phyloP scores from a whole-genome alignment of 1,140 invertebrate species.

The Pinna nobilis region DNA sequence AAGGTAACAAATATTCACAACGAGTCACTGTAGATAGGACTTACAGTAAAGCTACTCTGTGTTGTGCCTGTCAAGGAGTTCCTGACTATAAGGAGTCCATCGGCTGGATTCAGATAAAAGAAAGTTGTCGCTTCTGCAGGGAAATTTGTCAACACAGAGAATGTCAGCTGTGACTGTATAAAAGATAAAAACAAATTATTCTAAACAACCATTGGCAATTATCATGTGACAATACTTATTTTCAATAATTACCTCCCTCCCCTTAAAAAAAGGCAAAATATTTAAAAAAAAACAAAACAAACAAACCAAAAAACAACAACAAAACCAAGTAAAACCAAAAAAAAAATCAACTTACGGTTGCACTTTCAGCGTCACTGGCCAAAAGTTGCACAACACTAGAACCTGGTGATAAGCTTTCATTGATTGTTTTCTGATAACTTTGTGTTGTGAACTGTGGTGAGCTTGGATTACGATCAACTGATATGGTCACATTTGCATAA shows the following conservation, averaged over 20 bases:
- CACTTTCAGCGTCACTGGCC: conserved; percentile 76
- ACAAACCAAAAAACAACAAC: background rate
- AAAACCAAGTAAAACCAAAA: background rate
- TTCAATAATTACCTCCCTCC: too few relatives aligned
- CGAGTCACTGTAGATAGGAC: too few relatives aligned
- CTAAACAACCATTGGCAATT: too few relatives aligned
- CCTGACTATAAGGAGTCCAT: conserved; percentile 49
- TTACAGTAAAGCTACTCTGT: conserved; percentile 39
- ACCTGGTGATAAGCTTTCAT: conserved; percentile 59
- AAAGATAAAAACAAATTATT: too few relatives aligned
- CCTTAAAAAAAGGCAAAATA: too few relatives aligned
- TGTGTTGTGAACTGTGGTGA: conserved; percentile 68
- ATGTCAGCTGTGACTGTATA: too few relatives aligned
- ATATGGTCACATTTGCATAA: conserved; percentile 86
- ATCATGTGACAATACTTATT: too few relatives aligned
- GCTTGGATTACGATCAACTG: conserved; percentile 86
- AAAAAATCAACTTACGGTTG: conserved; percentile 29
- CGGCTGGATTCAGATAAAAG: conserved; percentile 58
- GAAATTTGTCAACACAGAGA: too few relatives aligned
- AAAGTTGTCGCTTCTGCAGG: conserved; percentile 47
- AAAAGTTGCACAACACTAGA: conserved; percentile 50
- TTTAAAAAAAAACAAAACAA: too few relatives aligned
- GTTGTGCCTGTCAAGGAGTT: conserved; percentile 46
- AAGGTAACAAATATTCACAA: background rate
- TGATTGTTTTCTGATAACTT: conserved; percentile 49